phyloP scores from a whole-genome alignment of 2,797 vertebrate genomes.

The Botia kubotai region DNA sequence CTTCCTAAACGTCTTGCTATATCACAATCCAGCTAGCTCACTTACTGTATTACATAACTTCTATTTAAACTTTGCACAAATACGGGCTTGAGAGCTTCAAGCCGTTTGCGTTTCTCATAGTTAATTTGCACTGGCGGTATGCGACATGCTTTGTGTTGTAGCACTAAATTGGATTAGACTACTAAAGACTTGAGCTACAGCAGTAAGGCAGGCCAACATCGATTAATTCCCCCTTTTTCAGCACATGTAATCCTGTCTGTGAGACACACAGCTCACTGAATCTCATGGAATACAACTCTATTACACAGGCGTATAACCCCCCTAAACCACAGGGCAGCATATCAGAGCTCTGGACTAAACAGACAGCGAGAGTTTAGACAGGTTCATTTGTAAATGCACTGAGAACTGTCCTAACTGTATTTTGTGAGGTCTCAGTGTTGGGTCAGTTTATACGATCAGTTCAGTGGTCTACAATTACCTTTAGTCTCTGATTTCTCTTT shows the following conservation, averaged over 20 bases:
- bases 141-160: slow-evolving; percentile 62
- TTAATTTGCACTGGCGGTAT: slow-evolving; percentile 60
- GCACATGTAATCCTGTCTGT: slow-evolving; percentile 64
- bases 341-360: slow-evolving; percentile 58
- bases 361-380: slow-evolving; percentile 47
- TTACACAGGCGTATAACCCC: slow-evolving; percentile 65
- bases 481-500: not conserved
- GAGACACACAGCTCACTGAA: slow-evolving; percentile 69
- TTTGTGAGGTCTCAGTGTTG: not conserved
- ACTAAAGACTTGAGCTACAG: slow-evolving; percentile 58
- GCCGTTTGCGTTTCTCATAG: slow-evolving; percentile 32
- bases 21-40: not conserved
- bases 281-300: slow-evolving; percentile 63
- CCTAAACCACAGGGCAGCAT: slow-evolving; percentile 69
- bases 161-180: slow-evolving; percentile 66
- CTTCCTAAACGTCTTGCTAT: not conserved
- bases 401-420: not conserved
- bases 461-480: not conserved
- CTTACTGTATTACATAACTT: slow-evolving; percentile 40
- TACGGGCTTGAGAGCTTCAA: slow-evolving; percentile 28
- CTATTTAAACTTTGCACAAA: slow-evolving; percentile 3
- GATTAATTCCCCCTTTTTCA: slow-evolving; percentile 62
- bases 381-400: slow-evolving; percentile 5
- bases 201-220: slow-evolving; percentile 61
- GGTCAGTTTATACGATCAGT: not conserved